phyloP scores from a whole-genome alignment of 2,888 invertebrate species.

The Pollenia labialis region DNA sequence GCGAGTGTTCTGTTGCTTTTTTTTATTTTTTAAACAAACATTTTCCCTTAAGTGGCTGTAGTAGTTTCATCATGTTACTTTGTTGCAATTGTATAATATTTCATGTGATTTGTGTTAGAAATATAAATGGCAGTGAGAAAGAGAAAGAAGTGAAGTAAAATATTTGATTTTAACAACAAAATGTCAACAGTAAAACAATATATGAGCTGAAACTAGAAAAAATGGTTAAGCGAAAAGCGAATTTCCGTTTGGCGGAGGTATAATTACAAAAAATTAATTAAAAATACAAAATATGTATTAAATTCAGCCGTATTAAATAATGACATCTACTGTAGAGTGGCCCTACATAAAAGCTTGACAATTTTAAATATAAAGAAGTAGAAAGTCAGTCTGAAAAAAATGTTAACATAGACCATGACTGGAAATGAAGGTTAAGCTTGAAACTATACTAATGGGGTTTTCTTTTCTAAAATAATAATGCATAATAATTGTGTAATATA shows the following conservation, averaged over 20 bases:
- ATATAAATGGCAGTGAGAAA: background rate
- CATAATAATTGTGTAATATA: no score
- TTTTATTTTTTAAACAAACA: background rate
- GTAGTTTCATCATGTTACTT: constrained; percentile 22
- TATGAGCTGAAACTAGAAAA: background rate
- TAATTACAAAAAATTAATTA: background rate
- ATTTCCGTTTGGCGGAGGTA: background rate
- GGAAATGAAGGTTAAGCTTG: no score
- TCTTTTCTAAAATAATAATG: no score
- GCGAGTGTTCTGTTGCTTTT: background rate
- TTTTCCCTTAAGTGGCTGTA: constrained; percentile 28
- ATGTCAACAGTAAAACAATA: constrained; percentile 15
- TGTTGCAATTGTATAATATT: constrained; percentile 39
- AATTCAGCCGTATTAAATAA: no score
- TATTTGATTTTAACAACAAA: constrained; percentile 38
- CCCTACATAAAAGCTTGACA: no score
- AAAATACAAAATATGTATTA: no score
- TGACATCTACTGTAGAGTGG: no score
- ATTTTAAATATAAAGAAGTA: no score
- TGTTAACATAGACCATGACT: no score
- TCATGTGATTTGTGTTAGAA: background rate
- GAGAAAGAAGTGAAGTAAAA: background rate
- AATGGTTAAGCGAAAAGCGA: constrained; percentile 4
- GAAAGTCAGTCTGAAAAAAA: no score
- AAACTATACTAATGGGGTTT: no score